These are phyloP conservation scores for Trichogramma evanescens DNA, from an alignment of 2,888 invertebrate species.

Conservation along the genomic window DNA sequence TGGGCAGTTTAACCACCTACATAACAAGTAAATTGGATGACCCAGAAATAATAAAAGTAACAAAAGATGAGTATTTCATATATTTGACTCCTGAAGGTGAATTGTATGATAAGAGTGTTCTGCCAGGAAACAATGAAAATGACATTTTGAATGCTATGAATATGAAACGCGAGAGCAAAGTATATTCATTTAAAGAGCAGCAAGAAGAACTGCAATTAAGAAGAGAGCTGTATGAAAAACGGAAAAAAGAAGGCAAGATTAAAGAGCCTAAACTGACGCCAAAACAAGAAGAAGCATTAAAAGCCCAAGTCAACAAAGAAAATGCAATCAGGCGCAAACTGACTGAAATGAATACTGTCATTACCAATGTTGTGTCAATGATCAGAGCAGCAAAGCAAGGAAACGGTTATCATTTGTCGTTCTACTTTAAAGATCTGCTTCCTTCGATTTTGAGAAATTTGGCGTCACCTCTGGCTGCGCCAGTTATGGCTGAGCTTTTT, in stretches of 20 bases:
- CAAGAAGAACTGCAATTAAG: constrained; percentile 86
- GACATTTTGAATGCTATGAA: constrained; percentile 57
- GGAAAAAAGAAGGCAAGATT: constrained; percentile 69
- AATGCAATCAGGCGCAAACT: constrained; percentile 66
- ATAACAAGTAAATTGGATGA: constrained; percentile 59
- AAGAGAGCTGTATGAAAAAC: constrained; percentile 88
- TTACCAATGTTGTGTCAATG: constrained; percentile 47
- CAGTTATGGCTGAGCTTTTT: constrained; percentile 57
- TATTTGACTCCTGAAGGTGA: constrained; percentile 82
- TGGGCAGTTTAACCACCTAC: constrained; percentile 59
- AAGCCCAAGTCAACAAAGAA: constrained; percentile 80
- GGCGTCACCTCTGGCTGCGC: constrained; percentile 72
- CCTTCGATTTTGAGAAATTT: constrained; percentile 58
- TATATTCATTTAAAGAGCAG: constrained; percentile 94
- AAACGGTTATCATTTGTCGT: constrained; percentile 50
- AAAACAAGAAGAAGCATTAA: constrained; percentile 89
- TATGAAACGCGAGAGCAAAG: constrained; percentile 91
- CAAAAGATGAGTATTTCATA: constrained; percentile 73
- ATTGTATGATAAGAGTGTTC: constrained; percentile 80
- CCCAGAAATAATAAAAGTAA: constrained; percentile 62
- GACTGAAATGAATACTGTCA: constrained; percentile 46
- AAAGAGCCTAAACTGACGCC: constrained; percentile 68
- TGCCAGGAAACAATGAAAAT: constrained; percentile 56
- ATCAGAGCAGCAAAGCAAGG: constrained; percentile 51
- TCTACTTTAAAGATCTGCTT: constrained; percentile 54